A percentile compares a stretch with the other conserved stretches of the same genome.
These are phyloP conservation scores for Stenolophus ochropezus DNA, from an alignment of 2,888 invertebrate genomes.

Conservation along the genomic window DNA sequence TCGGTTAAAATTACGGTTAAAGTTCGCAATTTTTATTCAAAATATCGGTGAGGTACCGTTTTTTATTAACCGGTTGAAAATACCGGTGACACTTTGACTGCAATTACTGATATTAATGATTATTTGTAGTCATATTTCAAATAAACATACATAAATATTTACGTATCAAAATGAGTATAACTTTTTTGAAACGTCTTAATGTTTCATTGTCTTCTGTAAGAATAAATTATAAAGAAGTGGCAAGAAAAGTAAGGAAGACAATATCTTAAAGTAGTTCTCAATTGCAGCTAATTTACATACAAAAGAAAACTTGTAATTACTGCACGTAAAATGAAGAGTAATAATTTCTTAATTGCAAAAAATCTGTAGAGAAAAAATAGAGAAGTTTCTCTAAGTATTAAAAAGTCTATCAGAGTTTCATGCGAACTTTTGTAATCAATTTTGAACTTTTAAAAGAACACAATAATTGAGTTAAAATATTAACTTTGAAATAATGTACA, in stretches of 20 bases:
- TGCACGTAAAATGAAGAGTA: background rate
- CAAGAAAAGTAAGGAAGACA: background rate
- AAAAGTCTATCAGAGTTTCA: slow-evolving; percentile 21
- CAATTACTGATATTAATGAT: too few relatives aligned
- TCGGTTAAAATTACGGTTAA: too few relatives aligned
- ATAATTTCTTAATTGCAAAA: slow-evolving; percentile 17
- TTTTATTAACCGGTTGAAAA: too few relatives aligned
- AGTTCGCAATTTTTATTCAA: too few relatives aligned
- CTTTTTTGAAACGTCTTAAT: too few relatives aligned
- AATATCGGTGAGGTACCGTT: too few relatives aligned
- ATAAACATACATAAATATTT: too few relatives aligned
- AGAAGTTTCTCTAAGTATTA: background rate
- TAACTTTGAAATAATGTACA: slow-evolving; percentile 17
- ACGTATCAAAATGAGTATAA: too few relatives aligned
- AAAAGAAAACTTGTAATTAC: background rate
- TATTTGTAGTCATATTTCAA: too few relatives aligned
- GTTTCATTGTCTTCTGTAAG: too few relatives aligned
- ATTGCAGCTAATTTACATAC: background rate
- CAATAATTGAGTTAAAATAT: slow-evolving; percentile 43
- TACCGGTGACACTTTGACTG: too few relatives aligned
- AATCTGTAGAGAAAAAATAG: slow-evolving; percentile 10
- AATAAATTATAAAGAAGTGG: background rate
- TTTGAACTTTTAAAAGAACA: slow-evolving; percentile 23
- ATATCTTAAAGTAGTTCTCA: background rate
- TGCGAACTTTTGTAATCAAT: slow-evolving; percentile 24